Conservation (phyloP, 2,888 invertebrate species). For the Leptopilina syphax region DNA sequence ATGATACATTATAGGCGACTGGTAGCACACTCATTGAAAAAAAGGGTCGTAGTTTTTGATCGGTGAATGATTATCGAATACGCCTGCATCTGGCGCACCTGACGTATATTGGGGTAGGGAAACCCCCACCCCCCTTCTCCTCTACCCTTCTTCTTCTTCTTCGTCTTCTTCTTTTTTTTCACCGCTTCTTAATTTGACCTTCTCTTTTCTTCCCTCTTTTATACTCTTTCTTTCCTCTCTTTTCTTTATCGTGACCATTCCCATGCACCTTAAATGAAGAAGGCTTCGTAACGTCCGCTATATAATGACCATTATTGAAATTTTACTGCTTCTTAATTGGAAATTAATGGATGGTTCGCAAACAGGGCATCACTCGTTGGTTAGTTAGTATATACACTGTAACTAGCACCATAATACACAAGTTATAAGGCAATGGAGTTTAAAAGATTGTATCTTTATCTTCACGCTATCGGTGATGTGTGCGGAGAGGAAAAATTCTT, state of each 20-base stretch:
- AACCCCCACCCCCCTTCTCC: conserved; percentile 49
- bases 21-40: conserved; percentile 10
- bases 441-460: conserved; percentile 30
- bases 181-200: conserved; percentile 52
- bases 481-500: neutral
- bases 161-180: conserved; percentile 48
- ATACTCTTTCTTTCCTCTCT: conserved; percentile 45
- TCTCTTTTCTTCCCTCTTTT: conserved; percentile 49
- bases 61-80: conserved; percentile 73
- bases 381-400: conserved; percentile 56
- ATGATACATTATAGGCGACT: conserved; percentile 37
- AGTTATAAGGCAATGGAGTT: conserved; percentile 7
- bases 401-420: conserved; percentile 30
- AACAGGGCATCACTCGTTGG: conserved; percentile 66
- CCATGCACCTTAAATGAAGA: conserved; percentile 59
- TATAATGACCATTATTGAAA: conserved; percentile 77
- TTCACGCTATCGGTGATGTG: conserved; percentile 20
- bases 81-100: conserved; percentile 75
- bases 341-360: conserved; percentile 72
- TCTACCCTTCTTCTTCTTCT: conserved; percentile 33
- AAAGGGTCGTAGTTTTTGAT: conserved; percentile 59
- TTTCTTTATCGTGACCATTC: conserved; percentile 58
- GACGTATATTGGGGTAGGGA: conserved; percentile 67
- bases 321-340: conserved; percentile 76
- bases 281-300: conserved; percentile 73